phyloP scores from a whole-genome alignment of 2,888 invertebrate species.

The Belgica antarctica region DNA sequence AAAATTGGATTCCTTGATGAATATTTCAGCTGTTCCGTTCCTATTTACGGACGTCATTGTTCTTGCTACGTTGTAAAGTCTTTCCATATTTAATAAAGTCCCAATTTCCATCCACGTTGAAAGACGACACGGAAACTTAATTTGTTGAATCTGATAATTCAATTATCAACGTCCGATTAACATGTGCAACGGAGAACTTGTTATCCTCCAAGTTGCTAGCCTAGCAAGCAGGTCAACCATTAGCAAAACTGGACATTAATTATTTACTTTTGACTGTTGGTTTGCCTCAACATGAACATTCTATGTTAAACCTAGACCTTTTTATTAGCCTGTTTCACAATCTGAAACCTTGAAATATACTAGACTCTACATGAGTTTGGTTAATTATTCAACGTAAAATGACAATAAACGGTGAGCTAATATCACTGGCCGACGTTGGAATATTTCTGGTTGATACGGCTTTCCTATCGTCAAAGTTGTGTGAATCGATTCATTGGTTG shows the following conservation, averaged over 20 bases:
- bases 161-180: neutral
- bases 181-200: too few relatives aligned
- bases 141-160: too few relatives aligned
- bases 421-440: neutral
- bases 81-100: too few relatives aligned
- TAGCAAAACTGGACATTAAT: conserved; percentile 1
- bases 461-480: neutral
- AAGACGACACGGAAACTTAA: too few relatives aligned
- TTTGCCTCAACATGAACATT: neutral
- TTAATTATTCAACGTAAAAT: neutral
- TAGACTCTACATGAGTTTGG: neutral
- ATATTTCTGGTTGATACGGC: neutral
- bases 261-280: too few relatives aligned
- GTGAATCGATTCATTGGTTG: conserved; percentile 3
- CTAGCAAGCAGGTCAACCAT: too few relatives aligned
- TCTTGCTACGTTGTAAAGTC: too few relatives aligned
- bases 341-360: neutral
- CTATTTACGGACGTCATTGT: too few relatives aligned
- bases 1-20: too few relatives aligned
- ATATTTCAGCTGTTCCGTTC: too few relatives aligned
- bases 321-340: neutral
- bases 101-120: too few relatives aligned
- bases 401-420: neutral
- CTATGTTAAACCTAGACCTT: neutral
- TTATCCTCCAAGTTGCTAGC: neutral